These are phyloP conservation scores for Aspidoscelis tigris DNA, from an alignment of 2,113 vertebrate species.

Conservation along the genomic window DNA sequence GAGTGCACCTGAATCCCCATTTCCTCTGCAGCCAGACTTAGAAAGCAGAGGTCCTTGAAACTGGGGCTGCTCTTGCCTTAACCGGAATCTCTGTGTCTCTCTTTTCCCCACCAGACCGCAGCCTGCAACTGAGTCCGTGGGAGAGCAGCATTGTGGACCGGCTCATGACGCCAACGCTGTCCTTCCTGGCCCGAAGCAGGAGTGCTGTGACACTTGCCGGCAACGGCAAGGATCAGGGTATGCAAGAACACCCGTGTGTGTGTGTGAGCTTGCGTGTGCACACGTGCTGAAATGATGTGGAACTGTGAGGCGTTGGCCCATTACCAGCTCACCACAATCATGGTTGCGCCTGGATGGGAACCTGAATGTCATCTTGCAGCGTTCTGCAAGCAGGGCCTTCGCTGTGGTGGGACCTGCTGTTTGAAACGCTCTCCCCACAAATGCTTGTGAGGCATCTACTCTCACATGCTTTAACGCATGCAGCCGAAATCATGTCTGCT, in stretches of 20 bases:
- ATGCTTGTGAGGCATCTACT: too few species aligned
- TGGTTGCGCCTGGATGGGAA: too few species aligned
- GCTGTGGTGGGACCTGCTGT: background rate
- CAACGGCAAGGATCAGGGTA: conserved; percentile 88
- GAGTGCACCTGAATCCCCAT: background rate
- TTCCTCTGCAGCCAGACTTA: background rate
- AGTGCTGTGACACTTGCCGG: conserved; percentile 91
- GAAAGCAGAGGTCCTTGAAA: background rate
- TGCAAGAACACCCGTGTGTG: conserved; percentile 45
- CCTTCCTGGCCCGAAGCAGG: conserved; percentile 94
- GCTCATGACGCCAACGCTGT: conserved; percentile 95
- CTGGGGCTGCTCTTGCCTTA: background rate
- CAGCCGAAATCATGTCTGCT: too few species aligned
- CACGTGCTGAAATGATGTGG: conserved; percentile 24
- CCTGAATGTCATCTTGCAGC: too few species aligned
- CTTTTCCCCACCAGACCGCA: conserved; percentile 80
- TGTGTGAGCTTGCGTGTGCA: too few species aligned
- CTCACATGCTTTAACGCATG: too few species aligned
- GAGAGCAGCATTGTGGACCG: conserved; percentile 98
- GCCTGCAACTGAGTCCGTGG: conserved; percentile 89
- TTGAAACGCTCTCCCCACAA: too few species aligned
- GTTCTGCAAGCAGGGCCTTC: too few species aligned
- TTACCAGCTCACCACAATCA: too few species aligned
- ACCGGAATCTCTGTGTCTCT: background rate
- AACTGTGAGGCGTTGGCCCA: background rate